These are phyloP conservation scores for Phocoena phocoena DNA, from an alignment of 2,113 vertebrate species.

Conservation along the genomic window DNA sequence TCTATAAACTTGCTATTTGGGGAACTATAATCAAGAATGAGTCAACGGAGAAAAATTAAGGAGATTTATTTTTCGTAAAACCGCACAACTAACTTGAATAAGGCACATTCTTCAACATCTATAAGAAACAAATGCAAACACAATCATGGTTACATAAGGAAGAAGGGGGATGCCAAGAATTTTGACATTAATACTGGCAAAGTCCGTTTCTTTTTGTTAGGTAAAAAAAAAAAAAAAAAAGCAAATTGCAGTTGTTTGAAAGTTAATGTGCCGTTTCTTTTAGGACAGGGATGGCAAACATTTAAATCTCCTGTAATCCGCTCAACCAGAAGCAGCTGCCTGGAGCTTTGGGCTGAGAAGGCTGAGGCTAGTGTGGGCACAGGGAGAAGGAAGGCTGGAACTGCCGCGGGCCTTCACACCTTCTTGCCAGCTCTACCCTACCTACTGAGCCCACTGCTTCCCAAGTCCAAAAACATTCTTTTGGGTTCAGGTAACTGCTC, in stretches of 20 bases:
- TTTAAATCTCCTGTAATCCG: not conserved
- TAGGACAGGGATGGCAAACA: not conserved
- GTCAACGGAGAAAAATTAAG: constrained; percentile 3
- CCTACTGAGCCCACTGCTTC: not conserved
- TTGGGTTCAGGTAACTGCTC: not conserved
- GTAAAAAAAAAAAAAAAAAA: not conserved
- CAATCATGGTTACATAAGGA: not conserved
- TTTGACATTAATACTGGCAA: not conserved
- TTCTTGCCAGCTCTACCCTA: not conserved
- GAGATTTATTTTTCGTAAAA: constrained; percentile 48
- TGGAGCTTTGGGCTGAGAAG: not conserved
- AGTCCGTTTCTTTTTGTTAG: not conserved
- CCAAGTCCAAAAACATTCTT: not conserved
- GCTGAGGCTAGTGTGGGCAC: not conserved
- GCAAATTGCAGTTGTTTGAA: not conserved
- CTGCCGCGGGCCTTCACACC: not conserved
- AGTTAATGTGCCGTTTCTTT: not conserved
- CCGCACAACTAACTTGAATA: not conserved
- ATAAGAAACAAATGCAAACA: constrained; percentile 19
- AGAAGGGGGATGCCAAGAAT: not conserved
- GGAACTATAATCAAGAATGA: constrained; percentile 25
- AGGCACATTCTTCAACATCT: constrained; percentile 22
- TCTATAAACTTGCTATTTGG: constrained; percentile 24
- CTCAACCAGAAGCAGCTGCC: not conserved
- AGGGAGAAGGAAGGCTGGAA: not conserved